phyloP scores from a whole-genome alignment of 2,797 vertebrate genomes.

The Glyptemys insculpta region DNA sequence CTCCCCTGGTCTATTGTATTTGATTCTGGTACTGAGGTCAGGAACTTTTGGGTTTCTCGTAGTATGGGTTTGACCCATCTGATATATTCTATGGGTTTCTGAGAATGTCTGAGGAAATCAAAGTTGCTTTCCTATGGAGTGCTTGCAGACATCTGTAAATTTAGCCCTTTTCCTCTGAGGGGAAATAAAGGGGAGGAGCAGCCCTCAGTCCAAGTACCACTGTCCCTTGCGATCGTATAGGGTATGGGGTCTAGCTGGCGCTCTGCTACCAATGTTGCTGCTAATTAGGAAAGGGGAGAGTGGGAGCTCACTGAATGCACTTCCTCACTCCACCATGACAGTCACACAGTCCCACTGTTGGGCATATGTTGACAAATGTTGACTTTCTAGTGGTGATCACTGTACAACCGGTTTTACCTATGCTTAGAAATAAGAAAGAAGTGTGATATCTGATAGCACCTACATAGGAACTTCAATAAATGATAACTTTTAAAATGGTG shows the following conservation, averaged over 20 bases:
- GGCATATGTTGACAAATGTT: not conserved
- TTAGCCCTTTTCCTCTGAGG: not conserved
- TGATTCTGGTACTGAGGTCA: not conserved
- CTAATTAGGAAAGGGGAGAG: not conserved
- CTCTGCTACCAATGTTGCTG: not conserved
- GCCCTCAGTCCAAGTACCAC: not conserved
- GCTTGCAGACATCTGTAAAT: not conserved
- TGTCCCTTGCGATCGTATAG: not conserved
- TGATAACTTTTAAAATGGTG: not conserved
- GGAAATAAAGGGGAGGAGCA: not conserved
- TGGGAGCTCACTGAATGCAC: not conserved
- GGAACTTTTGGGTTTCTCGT: not conserved
- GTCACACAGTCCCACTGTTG: not conserved
- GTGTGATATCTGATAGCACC: not conserved
- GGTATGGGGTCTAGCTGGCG: not conserved
- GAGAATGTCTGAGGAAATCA: not conserved
- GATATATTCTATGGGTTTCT: not conserved
- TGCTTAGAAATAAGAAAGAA: not conserved
- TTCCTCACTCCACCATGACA: not conserved
- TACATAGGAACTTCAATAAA: not conserved
- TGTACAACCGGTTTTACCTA: not conserved
- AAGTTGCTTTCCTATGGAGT: not conserved
- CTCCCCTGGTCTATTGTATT: not conserved
- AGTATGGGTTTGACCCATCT: not conserved
- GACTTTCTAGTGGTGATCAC: not conserved